Percentiles rank a stretch among this genome's conserved stretches.
Evolutionary conservation across 2,113 vertebrate species (phyloP).

Genomic region (Excalfactoria chinensis): DNA sequence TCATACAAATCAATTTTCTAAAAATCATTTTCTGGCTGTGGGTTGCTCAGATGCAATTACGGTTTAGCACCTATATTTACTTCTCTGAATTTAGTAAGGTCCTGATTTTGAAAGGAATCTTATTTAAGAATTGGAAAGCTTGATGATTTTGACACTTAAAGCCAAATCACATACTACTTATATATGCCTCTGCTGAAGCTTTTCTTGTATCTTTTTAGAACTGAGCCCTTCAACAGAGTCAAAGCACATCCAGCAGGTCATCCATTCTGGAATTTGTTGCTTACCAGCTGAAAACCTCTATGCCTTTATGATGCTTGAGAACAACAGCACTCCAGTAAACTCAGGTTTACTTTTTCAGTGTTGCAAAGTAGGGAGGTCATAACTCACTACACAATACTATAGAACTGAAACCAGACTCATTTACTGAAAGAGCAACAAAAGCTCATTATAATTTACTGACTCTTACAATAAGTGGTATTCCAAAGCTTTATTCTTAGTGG

Average conservation of each 20-base stretch:
- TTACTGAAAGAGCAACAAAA: neutral
- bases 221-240: neutral
- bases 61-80: constrained; percentile 5
- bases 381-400: neutral
- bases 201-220: neutral
- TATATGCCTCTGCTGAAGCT: neutral
- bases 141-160: neutral
- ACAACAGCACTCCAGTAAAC: neutral
- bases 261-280: neutral
- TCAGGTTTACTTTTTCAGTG: neutral
- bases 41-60: constrained; percentile 5
- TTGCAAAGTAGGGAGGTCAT: neutral
- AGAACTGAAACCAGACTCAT: neutral
- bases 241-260: neutral
- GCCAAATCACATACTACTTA: neutral
- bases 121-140: neutral
- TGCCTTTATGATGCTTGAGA: neutral
- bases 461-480: neutral
- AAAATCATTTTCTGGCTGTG: neutral
- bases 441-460: neutral
- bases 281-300: neutral
- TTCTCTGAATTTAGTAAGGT: neutral
- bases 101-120: neutral
- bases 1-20: neutral
- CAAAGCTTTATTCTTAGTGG: neutral